Percentiles rank a stretch among this genome's conserved stretches.
These are phyloP conservation scores for Leucoraja ocellata DNA, from an alignment of 2,797 vertebrate genomes.

Conservation along the genomic window DNA sequence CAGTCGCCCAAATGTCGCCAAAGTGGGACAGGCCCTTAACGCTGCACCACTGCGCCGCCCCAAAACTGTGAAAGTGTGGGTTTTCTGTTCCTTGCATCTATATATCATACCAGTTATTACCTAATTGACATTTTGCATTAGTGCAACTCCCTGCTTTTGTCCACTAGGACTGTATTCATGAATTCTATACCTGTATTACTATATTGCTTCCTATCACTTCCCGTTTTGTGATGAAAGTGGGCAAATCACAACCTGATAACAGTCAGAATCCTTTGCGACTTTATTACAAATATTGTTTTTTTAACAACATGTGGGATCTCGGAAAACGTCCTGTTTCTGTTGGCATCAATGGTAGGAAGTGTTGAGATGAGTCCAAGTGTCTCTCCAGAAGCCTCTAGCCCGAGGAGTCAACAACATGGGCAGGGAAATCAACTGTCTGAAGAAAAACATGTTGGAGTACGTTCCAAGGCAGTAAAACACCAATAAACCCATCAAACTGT, in stretches of 20 bases:
- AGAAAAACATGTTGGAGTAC: not conserved
- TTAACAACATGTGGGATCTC: not conserved
- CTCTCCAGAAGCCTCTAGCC: no score
- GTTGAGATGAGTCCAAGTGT: not conserved
- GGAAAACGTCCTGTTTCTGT: not conserved
- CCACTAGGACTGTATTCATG: no score
- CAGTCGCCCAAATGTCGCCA: no score
- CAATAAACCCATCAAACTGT: conserved; percentile 24
- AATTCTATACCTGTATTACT: no score
- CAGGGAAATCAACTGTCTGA: not conserved
- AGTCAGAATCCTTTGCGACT: not conserved
- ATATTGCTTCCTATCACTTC: no score
- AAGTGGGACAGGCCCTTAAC: no score
- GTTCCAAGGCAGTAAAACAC: not conserved
- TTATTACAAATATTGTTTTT: not conserved
- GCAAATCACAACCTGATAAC: not conserved
- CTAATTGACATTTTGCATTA: no score
- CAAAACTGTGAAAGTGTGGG: no score
- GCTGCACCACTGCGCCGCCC: no score
- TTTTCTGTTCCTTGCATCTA: no score
- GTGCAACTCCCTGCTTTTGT: no score
- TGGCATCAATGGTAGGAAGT: not conserved
- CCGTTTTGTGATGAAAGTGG: not conserved
- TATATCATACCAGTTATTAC: no score
- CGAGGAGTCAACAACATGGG: not conserved